Conservation (phyloP, 2,113 vertebrate genomes). For the Cryptotis parvus region DNA sequence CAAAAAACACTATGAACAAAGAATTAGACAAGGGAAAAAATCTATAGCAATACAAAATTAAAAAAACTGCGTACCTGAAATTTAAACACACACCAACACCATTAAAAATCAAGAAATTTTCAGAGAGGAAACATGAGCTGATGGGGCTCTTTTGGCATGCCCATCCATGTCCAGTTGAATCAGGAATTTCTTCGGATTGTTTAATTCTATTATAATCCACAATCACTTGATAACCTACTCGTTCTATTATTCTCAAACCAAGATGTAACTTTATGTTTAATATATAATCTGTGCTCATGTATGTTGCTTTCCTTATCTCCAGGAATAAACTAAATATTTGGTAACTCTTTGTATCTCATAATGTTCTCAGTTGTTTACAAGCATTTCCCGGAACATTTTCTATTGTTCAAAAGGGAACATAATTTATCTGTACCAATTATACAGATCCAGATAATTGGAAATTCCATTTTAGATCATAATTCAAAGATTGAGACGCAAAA, state of each 20-base stretch:
- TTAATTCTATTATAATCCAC: not conserved
- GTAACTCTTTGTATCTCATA: not conserved
- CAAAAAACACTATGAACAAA: not conserved
- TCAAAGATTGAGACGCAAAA: not conserved
- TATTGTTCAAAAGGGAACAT: not conserved
- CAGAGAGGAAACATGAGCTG: not conserved
- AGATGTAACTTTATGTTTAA: not conserved
- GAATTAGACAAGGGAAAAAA: not conserved
- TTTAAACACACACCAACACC: not conserved
- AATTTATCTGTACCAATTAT: not conserved
- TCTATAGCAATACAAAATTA: not conserved
- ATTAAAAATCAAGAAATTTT: not conserved
- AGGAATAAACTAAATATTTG: constrained; percentile 8
- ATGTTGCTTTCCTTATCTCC: not conserved
- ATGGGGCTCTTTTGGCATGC: not conserved
- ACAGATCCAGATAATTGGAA: constrained; percentile 46
- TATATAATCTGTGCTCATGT: not conserved
- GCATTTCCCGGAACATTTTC: not conserved
- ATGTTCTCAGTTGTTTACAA: not conserved
- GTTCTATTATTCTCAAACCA: not conserved
- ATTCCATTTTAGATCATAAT: constrained; percentile 34
- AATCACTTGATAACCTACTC: not conserved
- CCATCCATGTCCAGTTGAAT: not conserved
- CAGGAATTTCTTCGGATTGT: not conserved
- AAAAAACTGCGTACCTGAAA: not conserved